phyloP scores from a whole-genome alignment of 2,888 invertebrate genomes.

The Bugula neritina region DNA sequence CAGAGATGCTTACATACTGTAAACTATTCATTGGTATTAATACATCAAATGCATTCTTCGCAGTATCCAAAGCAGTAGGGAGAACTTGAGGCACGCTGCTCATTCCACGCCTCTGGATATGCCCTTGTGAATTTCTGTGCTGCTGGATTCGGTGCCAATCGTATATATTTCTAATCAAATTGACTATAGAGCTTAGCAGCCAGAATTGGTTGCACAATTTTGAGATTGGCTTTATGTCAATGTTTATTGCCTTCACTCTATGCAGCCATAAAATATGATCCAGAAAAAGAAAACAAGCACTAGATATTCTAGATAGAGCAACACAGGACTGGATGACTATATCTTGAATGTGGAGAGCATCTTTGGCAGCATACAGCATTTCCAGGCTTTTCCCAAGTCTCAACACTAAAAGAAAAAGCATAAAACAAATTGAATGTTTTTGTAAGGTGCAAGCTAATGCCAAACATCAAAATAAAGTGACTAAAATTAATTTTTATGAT shows the following conservation, averaged over 20 bases:
- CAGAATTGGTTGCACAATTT: slow-evolving; percentile 64
- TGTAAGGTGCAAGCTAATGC: no score
- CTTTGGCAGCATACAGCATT: slow-evolving; percentile 68
- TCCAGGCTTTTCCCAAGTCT: slow-evolving; percentile 80
- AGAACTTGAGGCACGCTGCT: slow-evolving; percentile 37
- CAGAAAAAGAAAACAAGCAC: slow-evolving; percentile 71
- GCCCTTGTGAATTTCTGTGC: slow-evolving; percentile 4
- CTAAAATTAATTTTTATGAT: no score
- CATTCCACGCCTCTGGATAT: not conserved
- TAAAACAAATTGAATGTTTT: slow-evolving; percentile 19
- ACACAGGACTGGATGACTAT: slow-evolving; percentile 65
- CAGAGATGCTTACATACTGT: slow-evolving; percentile 70
- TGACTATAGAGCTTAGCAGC: slow-evolving; percentile 74
- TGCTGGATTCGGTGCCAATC: slow-evolving; percentile 55
- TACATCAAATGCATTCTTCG: slow-evolving; percentile 80
- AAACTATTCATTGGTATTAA: slow-evolving; percentile 77
- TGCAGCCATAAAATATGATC: slow-evolving; percentile 84
- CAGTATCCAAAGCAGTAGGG: slow-evolving; percentile 67
- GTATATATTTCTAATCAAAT: slow-evolving; percentile 75
- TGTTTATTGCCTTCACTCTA: slow-evolving; percentile 50
- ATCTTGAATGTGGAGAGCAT: slow-evolving; percentile 68
- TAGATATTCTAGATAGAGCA: slow-evolving; percentile 72
- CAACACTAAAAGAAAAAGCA: slow-evolving; percentile 62
- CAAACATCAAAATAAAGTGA: no score
- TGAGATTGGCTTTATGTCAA: slow-evolving; percentile 72